Evolutionary conservation across 2,113 vertebrate genomes (phyloP), one percentile per base, ranked within the genome.

Genomic region (Sebastes schlegelii): DNA sequence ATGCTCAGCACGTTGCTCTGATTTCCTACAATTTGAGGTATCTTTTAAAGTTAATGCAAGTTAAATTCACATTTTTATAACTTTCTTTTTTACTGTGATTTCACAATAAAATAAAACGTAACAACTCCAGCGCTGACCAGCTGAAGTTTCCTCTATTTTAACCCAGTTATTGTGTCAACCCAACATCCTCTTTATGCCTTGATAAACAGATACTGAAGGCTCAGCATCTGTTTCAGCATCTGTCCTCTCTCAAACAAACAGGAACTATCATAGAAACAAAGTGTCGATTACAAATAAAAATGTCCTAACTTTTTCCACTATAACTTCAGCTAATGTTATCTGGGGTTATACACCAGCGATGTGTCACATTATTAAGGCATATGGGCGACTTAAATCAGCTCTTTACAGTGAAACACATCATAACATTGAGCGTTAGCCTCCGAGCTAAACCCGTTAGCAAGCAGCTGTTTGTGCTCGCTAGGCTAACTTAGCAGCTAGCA

Each of bases 401-500:
- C 0, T 49, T 9, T 16, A 54, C 3, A 11, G 2, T 8, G 0
- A 43, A 55, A 65, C 3, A 40, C 51, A 6, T 6, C 6, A 40
- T 1, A 64, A 64, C 34, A 58, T 14, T 23, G 26, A 26, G 14
- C 14, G 4, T 62, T 73, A 84, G 66, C 57, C 17, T 5, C 10
- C 8, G 34, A 49, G 75, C 74, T 85, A 86, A 40, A 21, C 6
- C 61, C 43, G 58, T 70, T 74, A 73, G 80, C 82, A 46, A 19
- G 45, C 72, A 82, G 83, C 79, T 84, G 79, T 83, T 77, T 54
- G 19, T 8, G 26, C 3, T 58, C 8, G 46, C 9, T 9, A 57
- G 10, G 68, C 61, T 71, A 58, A 51, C 54, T 74, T 85, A 89
- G 84, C 76, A 74, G 76, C 79, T 86, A 90, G 62, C 79, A 63